These are phyloP conservation scores for Rhopalosiphum nymphaeae DNA, from an alignment of 2,888 invertebrate genomes.

Conservation along the genomic window DNA sequence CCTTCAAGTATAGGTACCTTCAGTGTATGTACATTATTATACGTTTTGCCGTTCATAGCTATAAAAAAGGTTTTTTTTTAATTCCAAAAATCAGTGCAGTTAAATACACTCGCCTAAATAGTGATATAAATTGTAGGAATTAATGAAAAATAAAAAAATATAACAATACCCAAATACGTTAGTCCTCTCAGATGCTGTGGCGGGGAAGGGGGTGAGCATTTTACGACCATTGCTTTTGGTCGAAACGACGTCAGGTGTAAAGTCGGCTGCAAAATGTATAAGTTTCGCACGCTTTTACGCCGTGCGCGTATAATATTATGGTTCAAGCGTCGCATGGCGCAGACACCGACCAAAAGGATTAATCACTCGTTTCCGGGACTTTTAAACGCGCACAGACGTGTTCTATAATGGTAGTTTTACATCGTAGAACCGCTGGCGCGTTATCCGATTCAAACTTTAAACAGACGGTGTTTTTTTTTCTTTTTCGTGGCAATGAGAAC, in stretches of 20 bases:
- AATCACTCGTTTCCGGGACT: background rate
- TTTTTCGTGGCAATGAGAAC: background rate
- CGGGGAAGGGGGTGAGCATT: background rate
- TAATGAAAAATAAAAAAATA: background rate
- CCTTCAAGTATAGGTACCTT: background rate
- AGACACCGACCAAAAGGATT: background rate
- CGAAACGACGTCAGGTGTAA: background rate
- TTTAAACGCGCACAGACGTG: background rate
- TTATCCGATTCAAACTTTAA: background rate
- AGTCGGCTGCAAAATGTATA: background rate
- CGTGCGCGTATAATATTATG: background rate
- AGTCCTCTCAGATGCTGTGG: background rate
- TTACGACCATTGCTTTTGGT: background rate
- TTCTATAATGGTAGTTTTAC: constrained; percentile 2
- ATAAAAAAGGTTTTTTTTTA: background rate
- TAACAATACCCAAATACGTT: background rate
- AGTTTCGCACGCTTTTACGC: background rate
- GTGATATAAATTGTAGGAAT: background rate
- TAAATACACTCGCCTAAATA: background rate
- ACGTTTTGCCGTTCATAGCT: background rate
- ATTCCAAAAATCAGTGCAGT: background rate
- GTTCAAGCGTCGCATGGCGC: background rate
- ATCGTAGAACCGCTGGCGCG: background rate
- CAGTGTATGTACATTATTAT: background rate
- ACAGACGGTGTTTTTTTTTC: background rate